Evolutionary conservation across 2,888 invertebrate genomes (phyloP).

Genomic region (Lepeophtheirus nordmannii): DNA sequence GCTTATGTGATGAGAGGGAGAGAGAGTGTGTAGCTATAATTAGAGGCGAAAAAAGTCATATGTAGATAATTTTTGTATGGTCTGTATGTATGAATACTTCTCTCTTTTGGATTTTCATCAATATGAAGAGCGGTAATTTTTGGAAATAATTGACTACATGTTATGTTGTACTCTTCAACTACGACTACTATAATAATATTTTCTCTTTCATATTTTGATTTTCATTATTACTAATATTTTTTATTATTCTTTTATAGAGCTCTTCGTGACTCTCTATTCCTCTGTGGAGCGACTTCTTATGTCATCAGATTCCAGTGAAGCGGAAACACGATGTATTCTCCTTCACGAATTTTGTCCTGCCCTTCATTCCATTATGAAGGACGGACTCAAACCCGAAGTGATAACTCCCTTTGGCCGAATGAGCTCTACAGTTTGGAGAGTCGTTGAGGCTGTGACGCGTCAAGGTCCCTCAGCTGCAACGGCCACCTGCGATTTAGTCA

Average conservation of each 20-base stretch:
- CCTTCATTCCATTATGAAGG: slow-evolving; percentile 7
- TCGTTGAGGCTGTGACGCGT: slow-evolving; percentile 20
- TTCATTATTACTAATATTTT: not conserved
- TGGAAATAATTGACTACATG: too few relatives aligned
- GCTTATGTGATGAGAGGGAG: too few relatives aligned
- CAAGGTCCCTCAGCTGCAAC: slow-evolving; percentile 6
- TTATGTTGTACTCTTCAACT: too few relatives aligned
- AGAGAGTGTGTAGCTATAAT: too few relatives aligned
- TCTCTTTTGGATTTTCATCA: too few relatives aligned
- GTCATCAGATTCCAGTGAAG: not conserved
- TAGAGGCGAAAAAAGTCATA: too few relatives aligned
- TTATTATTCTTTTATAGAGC: slow-evolving; percentile 3
- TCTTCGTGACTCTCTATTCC: slow-evolving; percentile 6
- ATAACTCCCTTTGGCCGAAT: slow-evolving; percentile 23
- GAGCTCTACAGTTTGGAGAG: slow-evolving; percentile 21
- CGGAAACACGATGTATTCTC: slow-evolving; percentile 7
- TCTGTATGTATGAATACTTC: too few relatives aligned
- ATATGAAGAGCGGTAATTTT: too few relatives aligned
- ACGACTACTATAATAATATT: too few relatives aligned
- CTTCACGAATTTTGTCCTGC: slow-evolving; percentile 23
- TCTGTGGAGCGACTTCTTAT: slow-evolving; percentile 9
- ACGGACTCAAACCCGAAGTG: slow-evolving; percentile 20
- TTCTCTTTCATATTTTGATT: not conserved
- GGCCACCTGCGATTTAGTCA: slow-evolving; percentile 22
- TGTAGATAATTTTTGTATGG: too few relatives aligned